A percentile compares a stretch with the other conserved stretches of the same genome.
phyloP scores from a whole-genome alignment of 1,140 invertebrate genomes.

The Agrilus planipennis region DNA sequence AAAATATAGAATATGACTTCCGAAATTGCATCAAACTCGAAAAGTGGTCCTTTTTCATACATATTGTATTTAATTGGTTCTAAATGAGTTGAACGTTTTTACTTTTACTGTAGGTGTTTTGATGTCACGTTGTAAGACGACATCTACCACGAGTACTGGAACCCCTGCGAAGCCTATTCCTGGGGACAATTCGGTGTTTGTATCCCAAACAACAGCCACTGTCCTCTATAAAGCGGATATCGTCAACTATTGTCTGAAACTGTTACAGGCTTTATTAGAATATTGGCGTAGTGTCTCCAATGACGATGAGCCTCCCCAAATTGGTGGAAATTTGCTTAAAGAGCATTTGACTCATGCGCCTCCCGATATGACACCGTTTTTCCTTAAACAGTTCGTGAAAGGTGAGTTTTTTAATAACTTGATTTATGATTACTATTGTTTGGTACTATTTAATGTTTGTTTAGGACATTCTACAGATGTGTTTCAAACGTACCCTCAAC shows the following conservation, averaged over 20 bases:
- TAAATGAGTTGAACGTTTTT: slow-evolving; percentile 6
- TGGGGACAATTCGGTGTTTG: slow-evolving; percentile 49
- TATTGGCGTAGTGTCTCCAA: slow-evolving; percentile 57
- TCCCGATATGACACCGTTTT: slow-evolving; percentile 93
- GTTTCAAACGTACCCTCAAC: slow-evolving; percentile 84
- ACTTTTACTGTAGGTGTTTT: slow-evolving; percentile 45
- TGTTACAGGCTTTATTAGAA: slow-evolving; percentile 66
- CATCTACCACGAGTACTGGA: slow-evolving; percentile 7
- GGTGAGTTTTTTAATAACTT: slow-evolving; percentile 31
- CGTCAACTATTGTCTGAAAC: slow-evolving; percentile 69
- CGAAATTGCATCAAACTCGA: no score
- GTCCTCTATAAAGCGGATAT: slow-evolving; percentile 66
- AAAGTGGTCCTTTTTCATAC: no score
- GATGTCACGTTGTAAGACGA: slow-evolving; percentile 62
- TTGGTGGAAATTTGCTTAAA: slow-evolving; percentile 56
- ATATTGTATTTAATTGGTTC: slow-evolving; percentile 5
- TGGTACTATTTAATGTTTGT: not conserved
- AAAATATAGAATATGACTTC: no score
- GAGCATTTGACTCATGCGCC: slow-evolving; percentile 66
- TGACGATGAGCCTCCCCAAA: slow-evolving; percentile 36
- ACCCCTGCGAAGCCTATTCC: slow-evolving; percentile 13
- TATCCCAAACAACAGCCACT: slow-evolving; percentile 63
- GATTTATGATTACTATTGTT: not conserved
- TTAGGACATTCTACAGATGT: slow-evolving; percentile 75
- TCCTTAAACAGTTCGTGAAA: slow-evolving; percentile 86